Percentiles rank a stretch among this genome's conserved stretches.
Conservation (phyloP, 2,888 invertebrate genomes). For the Cenopis cana region DNA sequence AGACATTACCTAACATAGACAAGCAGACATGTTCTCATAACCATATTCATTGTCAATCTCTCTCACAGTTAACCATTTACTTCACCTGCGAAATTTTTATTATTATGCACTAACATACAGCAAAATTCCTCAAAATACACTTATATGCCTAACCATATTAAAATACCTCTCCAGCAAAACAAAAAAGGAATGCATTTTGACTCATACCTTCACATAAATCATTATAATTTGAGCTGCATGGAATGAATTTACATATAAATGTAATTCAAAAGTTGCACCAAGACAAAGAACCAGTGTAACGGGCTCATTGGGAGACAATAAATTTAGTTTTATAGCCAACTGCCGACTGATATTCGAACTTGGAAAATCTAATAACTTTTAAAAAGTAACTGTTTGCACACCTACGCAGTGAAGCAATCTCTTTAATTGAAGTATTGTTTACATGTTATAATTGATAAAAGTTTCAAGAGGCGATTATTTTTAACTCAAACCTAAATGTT, state of each 20-base stretch:
- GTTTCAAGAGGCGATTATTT: too few species aligned
- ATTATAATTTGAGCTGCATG: constrained; percentile 43
- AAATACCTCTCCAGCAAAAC: constrained; percentile 18
- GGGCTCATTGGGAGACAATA: constrained; percentile 50
- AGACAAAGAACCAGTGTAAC: constrained; percentile 48
- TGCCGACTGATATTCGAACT: constrained; percentile 26
- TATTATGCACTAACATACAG: constrained; percentile 1
- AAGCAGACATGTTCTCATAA: background rate
- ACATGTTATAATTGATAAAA: too few species aligned
- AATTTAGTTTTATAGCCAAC: constrained; percentile 51
- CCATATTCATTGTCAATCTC: background rate
- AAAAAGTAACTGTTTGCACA: constrained; percentile 33
- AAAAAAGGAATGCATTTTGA: constrained; percentile 37
- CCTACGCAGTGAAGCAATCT: constrained; percentile 6
- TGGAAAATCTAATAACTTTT: constrained; percentile 33
- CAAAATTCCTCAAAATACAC: constrained; percentile 19
- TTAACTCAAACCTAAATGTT: too few species aligned
- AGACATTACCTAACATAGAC: background rate
- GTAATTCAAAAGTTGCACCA: constrained; percentile 49
- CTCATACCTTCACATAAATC: constrained; percentile 42
- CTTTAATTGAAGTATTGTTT: background rate
- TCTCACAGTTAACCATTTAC: background rate
- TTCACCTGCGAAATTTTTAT: background rate
- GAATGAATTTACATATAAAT: constrained; percentile 53
- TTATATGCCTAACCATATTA: background rate